phyloP scores from a whole-genome alignment of 2,797 vertebrate genomes.

The Lycodopsis pacificus region DNA sequence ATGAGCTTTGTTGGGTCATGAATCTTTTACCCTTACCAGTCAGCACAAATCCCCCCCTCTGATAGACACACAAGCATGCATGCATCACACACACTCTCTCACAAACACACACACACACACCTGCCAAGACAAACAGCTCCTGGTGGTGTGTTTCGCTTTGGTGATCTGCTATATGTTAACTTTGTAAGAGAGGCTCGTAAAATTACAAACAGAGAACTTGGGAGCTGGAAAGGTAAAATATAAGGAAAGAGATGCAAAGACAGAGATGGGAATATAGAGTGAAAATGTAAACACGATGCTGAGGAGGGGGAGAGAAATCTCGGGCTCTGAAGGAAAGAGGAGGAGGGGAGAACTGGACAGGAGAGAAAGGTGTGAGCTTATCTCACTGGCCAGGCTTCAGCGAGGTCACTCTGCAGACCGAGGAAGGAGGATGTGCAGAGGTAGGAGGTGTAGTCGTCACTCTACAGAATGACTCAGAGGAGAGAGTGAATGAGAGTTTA shows the following conservation, averaged over 20 bases:
- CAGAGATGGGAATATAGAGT: constrained; percentile 23
- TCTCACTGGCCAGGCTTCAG: constrained; percentile 76
- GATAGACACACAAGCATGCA: constrained; percentile 24
- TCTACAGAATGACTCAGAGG: constrained; percentile 54
- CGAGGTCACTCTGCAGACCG: constrained; percentile 73
- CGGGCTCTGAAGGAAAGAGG: constrained; percentile 27
- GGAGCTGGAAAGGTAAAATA: constrained; percentile 34
- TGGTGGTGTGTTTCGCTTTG: constrained; percentile 49
- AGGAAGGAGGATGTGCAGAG: constrained; percentile 58
- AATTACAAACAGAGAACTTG: constrained; percentile 53
- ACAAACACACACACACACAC: constrained; percentile 13
- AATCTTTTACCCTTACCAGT: constrained; percentile 79
- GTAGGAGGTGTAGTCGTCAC: constrained; percentile 46
- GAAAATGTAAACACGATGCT: constrained; percentile 53
- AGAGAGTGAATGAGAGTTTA: constrained; percentile 37
- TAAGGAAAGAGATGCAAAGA: constrained; percentile 27
- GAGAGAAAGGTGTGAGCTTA: constrained; percentile 75
- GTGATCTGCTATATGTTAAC: constrained; percentile 66
- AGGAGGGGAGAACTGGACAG: constrained; percentile 47
- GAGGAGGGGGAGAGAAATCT: constrained; percentile 36
- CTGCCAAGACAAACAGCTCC: constrained; percentile 60
- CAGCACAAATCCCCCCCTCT: constrained; percentile 72
- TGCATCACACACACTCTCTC: constrained; percentile 24
- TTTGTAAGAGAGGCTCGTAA: constrained; percentile 43
- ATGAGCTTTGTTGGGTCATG: constrained; percentile 78